Evolutionary conservation across 2,797 vertebrate genomes (phyloP).

Genomic region (Glossophaga mutica): DNA sequence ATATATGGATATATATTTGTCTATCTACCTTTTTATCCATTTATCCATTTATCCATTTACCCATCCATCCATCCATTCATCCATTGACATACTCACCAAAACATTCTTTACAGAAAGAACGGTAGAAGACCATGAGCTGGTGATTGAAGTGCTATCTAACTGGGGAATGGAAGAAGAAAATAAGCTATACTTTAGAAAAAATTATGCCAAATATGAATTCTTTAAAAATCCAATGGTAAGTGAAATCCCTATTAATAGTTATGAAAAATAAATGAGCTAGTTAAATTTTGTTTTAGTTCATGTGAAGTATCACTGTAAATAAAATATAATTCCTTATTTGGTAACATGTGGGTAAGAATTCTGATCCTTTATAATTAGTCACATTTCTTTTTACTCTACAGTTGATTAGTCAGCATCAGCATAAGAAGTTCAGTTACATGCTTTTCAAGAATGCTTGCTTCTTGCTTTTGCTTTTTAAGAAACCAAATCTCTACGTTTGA

Average conservation of each 20-base stretch:
- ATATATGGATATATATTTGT: background rate
- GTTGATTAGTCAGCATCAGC: background rate
- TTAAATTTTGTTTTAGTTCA: constrained; percentile 13
- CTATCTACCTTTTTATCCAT: background rate
- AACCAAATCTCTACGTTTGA: background rate
- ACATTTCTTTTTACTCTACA: background rate
- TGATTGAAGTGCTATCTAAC: constrained; percentile 92
- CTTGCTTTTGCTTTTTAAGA: background rate
- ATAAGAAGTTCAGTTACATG: background rate
- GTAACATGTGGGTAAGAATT: background rate
- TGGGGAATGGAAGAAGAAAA: constrained; percentile 94
- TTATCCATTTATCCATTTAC: background rate
- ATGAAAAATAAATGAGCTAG: background rate
- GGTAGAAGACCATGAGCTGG: constrained; percentile 96
- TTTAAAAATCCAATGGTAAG: constrained; percentile 97
- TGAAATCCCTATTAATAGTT: constrained; percentile 19
- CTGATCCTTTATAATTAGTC: background rate
- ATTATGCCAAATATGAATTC: constrained; percentile 98
- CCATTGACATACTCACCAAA: constrained; percentile 33
- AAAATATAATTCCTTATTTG: background rate
- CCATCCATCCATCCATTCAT: background rate
- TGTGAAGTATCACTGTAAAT: background rate
- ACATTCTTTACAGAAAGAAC: constrained; percentile 88
- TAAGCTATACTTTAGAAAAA: constrained; percentile 95
- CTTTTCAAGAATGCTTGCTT: background rate